Evolutionary conservation across 1,140 invertebrate genomes (phyloP), one percentile per base, ranked within the genome.

Genomic region (Megalopta genalis): DNA sequence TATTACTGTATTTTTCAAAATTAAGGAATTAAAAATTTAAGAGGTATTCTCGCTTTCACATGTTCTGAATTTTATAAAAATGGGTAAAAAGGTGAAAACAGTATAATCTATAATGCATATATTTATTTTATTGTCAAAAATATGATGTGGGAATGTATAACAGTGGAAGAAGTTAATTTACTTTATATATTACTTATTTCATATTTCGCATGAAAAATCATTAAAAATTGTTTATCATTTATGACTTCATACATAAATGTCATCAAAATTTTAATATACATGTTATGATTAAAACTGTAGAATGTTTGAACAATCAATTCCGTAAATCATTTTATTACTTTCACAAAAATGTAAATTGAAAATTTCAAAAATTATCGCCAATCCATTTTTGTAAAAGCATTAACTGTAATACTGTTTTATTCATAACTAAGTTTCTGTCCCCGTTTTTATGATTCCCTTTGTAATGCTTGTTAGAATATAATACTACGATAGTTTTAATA

Each of bases 61-160:
- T 25, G 4, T 64, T 14, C 25, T 16, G 49, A 12, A 74, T 62
- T 76, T 79, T 42, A 71, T 52, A 62, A 10, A 68, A 59, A 62
- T 27, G n/a, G 46, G 42, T 27, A 71, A 25, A 27, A 57, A 49
- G 23, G 57, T 72, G 39, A 42, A 63, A 69, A 12, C 2, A 21
- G 46, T 59, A 3, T 62, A 25, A 70, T 14, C 12, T 82, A 37
- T 59, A 75, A 25, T 54, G 64, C 57, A 81, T 23, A 32, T 23
- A 18, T 72, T 59, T 42, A 69, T 70, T 69, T 70, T 62, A 67
- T 79, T 60, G 21, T 66, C 25, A 10, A 49, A 42, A 64, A 63
- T 72, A 64, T 12, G 1, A 67, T 23, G 10, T 12, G 37, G 70
- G 27, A 79, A 79, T 74, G 52, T 79, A 60, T 25, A 67, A 37